Percentiles rank a stretch among this genome's conserved stretches.
phyloP scores from a whole-genome alignment of 2,888 invertebrate species.

The Zaprionus obscuricornis region DNA sequence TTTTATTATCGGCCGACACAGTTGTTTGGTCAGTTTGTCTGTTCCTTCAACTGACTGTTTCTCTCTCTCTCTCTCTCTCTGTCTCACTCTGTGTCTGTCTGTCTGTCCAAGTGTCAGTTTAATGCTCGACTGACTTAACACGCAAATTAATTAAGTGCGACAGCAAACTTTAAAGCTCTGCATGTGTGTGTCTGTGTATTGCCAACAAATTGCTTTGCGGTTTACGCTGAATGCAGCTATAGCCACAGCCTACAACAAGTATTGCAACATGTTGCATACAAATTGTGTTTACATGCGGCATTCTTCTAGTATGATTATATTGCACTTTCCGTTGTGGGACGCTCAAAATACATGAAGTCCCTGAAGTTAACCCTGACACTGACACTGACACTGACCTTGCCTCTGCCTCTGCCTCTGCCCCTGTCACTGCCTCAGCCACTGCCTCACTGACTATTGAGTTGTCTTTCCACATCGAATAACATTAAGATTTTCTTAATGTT shows the following conservation, averaged over 20 bases:
- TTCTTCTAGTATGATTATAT: too few relatives aligned
- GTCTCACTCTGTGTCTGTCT: slow-evolving; percentile 24
- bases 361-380: too few relatives aligned
- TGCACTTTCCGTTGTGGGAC: too few relatives aligned
- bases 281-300: slow-evolving; percentile 49
- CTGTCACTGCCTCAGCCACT: too few relatives aligned
- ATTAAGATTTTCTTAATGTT: too few relatives aligned
- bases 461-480: too few relatives aligned
- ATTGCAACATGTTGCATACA: slow-evolving; percentile 56
- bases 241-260: slow-evolving; percentile 21
- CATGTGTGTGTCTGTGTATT: slow-evolving; percentile 23
- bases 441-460: too few relatives aligned
- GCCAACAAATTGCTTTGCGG: slow-evolving; percentile 57
- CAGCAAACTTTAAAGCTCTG: slow-evolving; percentile 32
- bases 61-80: too few relatives aligned
- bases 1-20: slow-evolving; percentile 42
- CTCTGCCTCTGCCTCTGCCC: too few relatives aligned
- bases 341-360: too few relatives aligned
- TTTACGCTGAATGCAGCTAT: slow-evolving; percentile 26
- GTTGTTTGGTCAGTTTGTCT: slow-evolving; percentile 18
- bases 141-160: slow-evolving; percentile 64
- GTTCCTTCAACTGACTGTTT: too few relatives aligned
- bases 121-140: slow-evolving; percentile 58
- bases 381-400: too few relatives aligned
- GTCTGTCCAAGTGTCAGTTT: slow-evolving; percentile 48